Evolutionary conservation across 2,888 invertebrate species (phyloP).

Genomic region (Halictus quadricinctus): DNA sequence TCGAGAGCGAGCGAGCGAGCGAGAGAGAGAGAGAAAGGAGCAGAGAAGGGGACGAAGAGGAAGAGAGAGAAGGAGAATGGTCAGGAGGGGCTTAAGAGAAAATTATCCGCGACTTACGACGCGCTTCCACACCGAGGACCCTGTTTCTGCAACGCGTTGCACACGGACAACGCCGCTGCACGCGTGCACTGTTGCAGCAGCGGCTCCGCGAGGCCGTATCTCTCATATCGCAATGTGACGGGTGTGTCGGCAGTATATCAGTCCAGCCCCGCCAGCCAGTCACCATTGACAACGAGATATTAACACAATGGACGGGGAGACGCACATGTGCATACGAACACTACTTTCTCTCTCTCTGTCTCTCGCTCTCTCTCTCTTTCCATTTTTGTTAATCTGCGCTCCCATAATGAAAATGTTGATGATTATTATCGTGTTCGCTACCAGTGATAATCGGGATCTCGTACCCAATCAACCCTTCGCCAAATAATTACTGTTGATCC

Average conservation of each 20-base stretch:
- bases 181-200: constrained; percentile 47
- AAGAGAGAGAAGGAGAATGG: neutral
- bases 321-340: constrained; percentile 32
- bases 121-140: neutral
- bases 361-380: neutral
- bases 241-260: constrained; percentile 72
- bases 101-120: constrained; percentile 20
- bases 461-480: neutral
- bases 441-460: neutral
- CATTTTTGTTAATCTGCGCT: neutral
- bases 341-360: constrained; percentile 24
- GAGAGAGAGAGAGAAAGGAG: neutral
- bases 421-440: neutral
- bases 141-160: constrained; percentile 46
- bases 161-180: constrained; percentile 22
- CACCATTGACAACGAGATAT: constrained; percentile 71
- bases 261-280: constrained; percentile 61
- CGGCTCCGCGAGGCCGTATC: constrained; percentile 62
- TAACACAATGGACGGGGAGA: constrained; percentile 70
- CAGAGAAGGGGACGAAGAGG: neutral
- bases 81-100: neutral
- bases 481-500: neutral
- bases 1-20: neutral
- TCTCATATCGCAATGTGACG: constrained; percentile 71
- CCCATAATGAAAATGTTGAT: neutral